These are phyloP conservation scores for Leucophora obtusa DNA, from an alignment of 2,888 invertebrate species.

Conservation along the genomic window DNA sequence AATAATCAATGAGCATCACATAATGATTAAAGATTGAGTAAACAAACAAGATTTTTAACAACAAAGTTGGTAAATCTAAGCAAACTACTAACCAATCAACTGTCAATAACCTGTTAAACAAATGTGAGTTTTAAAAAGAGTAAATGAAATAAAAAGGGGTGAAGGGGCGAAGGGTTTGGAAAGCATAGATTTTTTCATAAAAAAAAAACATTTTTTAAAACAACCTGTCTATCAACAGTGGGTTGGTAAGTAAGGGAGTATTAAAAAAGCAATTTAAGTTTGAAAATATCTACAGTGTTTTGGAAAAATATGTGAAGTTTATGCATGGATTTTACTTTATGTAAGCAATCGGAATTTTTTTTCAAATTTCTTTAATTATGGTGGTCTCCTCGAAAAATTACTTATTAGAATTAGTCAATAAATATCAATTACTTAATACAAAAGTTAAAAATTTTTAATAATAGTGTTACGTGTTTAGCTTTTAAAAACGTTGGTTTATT, in stretches of 20 bases:
- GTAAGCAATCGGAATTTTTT: too few species aligned
- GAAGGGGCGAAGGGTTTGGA: not conserved
- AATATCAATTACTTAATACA: too few species aligned
- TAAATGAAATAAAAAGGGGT: not conserved
- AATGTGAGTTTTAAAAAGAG: not conserved
- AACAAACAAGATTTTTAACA: not conserved
- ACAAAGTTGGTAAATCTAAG: not conserved
- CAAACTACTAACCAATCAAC: not conserved
- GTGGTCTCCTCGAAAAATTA: too few species aligned
- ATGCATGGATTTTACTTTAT: too few species aligned
- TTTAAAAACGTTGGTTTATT: too few species aligned
- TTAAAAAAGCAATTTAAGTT: not conserved
- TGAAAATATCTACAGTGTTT: too few species aligned
- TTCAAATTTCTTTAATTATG: too few species aligned
- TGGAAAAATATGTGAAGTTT: too few species aligned
- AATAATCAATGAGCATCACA: not conserved
- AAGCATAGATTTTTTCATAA: not conserved
- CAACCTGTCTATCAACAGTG: not conserved
- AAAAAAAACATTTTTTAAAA: not conserved
- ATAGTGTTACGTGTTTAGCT: too few species aligned
- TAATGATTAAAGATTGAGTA: constrained; percentile 3
- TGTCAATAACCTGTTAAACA: constrained; percentile 2
- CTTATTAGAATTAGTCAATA: too few species aligned
- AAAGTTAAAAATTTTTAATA: too few species aligned
- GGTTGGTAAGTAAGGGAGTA: not conserved